Base-by-base conservation (phyloP, 2,888 invertebrate species). In the Apamea crenata region DNA sequence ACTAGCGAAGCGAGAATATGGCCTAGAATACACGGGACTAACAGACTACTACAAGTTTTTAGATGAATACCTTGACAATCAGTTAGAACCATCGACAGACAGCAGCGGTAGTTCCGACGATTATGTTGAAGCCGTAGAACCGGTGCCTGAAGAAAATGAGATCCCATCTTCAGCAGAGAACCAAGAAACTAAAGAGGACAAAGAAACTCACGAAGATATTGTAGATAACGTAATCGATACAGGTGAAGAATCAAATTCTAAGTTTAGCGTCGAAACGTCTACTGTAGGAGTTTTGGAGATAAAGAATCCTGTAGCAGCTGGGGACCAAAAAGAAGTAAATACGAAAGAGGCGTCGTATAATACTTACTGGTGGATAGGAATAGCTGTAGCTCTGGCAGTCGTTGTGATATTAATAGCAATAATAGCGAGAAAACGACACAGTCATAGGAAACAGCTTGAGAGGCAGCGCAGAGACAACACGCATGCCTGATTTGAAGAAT, bases 31-130 rank as follows among this genome's bases (percentile, higher is more conserved):
- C 44, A 95, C 95, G n/a, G 95, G 96, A 1, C 90, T 97, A 0
- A 95, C 97, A 14, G 96, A 97, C 80, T 97, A 97, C 89, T 98
- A 97, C 88, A 94, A 95, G 87, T 95, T 97, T 1, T 90, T 97
- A 80, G 97, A 97, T 84, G 96, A 97, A 84, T 97, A 97, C 92
- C 93, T 97, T 84, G 96, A 97, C 56, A 95, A 93, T 56, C 97
- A 97, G 83, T 90, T 97, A 77, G 96, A 97, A 65, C 96, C 96
- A 36, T 71, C 91, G 7, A 29, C 87, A 7, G 94, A 93, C 2
- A 93, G 85, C 2, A 93, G 85, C 14, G 90, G 91, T 66, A 87
- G 83, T 71, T 87, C 92, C 3, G 94, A 94, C 50, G 96, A 96
- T 82, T 97, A 96, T 82, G 86, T 94, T 14, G 96, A 96, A 82